These are phyloP conservation scores for Trachymyrmex septentrionalis DNA, from an alignment of 1,140 invertebrate species.

Conservation along the genomic window DNA sequence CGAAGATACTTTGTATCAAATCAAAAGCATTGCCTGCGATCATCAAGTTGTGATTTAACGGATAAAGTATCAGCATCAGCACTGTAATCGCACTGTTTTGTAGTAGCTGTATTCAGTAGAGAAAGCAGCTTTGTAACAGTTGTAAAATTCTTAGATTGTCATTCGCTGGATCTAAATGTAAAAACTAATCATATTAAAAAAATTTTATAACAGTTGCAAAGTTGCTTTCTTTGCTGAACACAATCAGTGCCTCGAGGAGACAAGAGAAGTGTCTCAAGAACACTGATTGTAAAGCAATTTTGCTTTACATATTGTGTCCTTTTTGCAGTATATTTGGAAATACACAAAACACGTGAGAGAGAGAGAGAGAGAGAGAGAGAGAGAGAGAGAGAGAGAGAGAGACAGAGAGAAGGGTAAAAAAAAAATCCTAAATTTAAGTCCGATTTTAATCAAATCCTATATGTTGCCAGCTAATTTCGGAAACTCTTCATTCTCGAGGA, in stretches of 20 bases:
- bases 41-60: constrained; percentile 6
- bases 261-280: neutral
- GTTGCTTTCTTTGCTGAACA: too few relatives aligned
- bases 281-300: constrained; percentile 39
- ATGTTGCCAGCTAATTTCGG: neutral
- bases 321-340: neutral
- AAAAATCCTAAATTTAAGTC: neutral
- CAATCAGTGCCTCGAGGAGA: neutral
- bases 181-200: too few relatives aligned
- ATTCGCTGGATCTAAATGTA: too few relatives aligned
- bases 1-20: constrained; percentile 28
- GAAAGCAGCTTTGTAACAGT: too few relatives aligned
- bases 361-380: neutral
- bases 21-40: constrained; percentile 21
- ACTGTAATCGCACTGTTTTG: constrained; percentile 35
- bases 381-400: neutral
- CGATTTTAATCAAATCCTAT: neutral
- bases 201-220: too few relatives aligned
- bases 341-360: neutral
- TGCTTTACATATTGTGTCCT: neutral
- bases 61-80: constrained; percentile 9
- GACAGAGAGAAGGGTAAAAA: neutral
- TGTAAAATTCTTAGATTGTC: too few relatives aligned
- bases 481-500: neutral
- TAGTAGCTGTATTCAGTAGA: too few relatives aligned